Evolutionary conservation across 2,113 vertebrate species (phyloP), one percentile per base, ranked within the genome.

Genomic region (Grammomys surdaster): DNA sequence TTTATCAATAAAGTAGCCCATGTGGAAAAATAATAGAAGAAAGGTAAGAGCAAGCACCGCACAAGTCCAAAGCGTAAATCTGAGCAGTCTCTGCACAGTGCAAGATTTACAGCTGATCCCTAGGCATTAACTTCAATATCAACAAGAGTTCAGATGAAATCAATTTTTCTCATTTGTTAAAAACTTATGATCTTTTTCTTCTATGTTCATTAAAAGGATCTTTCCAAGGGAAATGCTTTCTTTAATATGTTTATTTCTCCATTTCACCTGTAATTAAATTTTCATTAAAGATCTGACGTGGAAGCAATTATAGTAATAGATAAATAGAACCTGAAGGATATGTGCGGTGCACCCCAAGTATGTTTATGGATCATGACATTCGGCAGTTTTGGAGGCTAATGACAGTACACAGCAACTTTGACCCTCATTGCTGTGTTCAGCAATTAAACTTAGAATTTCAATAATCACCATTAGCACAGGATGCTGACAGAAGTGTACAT

Each of bases 1-100:
- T 98, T 98, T 98, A 98, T 97, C 97, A 97, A 56, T 93, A 98
- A 98, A 98, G 94, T 97, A 98, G 95, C 92, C 97, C 97, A 82
- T 92, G 72, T 95, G 93, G 96, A 96, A 95, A 87, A 98, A 97
- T 33, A 86, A 96, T 91, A 98, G 56, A 78, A 97, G 77, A 60
- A 95, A 91, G 70, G 91, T 97, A 97, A 98, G 95, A 97, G 81
- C 87, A 5, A 11, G n/a, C 94, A 96, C 97, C 93, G 86, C 94
- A 96, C 96, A 94, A 96, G 95, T 93, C 81, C 63, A 13, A 94
- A 81, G 82, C 92, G 65, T 89, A 93, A 97, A 97, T 93, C 72
- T 63, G 78, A 97, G n/a, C 8, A 81, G 36, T 77, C 54, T 96
- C 51, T 92, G 13, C n/a, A 82, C 48, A 75, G 7, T n/a, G 1